Evolutionary conservation across 2,797 vertebrate genomes (phyloP), one percentile per base, ranked within the genome.

Genomic region (Smutsia temminckii): DNA sequence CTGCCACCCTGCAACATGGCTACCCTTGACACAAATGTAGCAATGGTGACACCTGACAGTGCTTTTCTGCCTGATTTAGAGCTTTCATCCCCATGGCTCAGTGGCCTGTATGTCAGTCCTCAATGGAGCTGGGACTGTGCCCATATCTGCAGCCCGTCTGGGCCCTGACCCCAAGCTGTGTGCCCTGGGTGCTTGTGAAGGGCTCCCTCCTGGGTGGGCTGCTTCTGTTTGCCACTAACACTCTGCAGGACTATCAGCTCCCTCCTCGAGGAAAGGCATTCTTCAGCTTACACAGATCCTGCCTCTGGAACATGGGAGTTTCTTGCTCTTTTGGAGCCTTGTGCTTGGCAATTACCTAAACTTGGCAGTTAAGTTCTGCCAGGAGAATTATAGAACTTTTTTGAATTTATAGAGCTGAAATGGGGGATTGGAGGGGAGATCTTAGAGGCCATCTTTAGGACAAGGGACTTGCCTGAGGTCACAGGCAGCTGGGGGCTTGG

Each of bases 301-400:
- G 59, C 42, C 81, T 85, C 53, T 84, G 80, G 64, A 91, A 57
- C 87, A 72, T 7, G 3, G 64, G 2, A 3, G 17, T 64, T 77
- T 92, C 88, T 66, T 92, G 94, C 83, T 84, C 71, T 96, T 96
- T 77, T 64, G 21, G 59, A 96, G 29, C 23, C 69, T 27, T 79
- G 69, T 85, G 29, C 68, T 61, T 83, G 92, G 91, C 40, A 80
- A 59, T 91, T 93, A 84, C 78, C 81, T 91, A 71, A 92, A 84
- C 81, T 95, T 83, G 95, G 94, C 83, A 93, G 89, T 66, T 95
- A 84, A 94, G 78, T 91, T 91, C 89, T 95, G 75, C 89, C 64
- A 79, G 74, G 29, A 77, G 89, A 91, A 95, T 78, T 68, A 92
- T 16, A 95, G 93, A 91, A 74, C 23, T 63, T 95, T 93, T 89